phyloP scores from a whole-genome alignment of 2,113 vertebrate genomes.

The Aspidoscelis tigris region DNA sequence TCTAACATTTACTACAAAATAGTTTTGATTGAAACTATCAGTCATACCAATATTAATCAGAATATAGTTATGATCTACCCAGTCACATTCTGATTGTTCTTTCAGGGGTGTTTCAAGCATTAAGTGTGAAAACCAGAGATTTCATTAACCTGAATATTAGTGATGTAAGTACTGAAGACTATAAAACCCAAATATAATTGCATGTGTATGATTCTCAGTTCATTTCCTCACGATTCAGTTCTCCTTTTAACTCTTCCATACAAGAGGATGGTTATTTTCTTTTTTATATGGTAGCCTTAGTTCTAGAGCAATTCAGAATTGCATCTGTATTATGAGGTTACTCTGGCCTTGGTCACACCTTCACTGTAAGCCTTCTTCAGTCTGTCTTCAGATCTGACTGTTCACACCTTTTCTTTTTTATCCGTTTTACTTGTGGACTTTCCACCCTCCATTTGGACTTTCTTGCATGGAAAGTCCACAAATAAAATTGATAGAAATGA shows the following conservation, averaged over 20 bases:
- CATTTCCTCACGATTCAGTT: conserved; percentile 25
- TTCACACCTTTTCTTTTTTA: no score
- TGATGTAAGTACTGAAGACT: conserved; percentile 67
- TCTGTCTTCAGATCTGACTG: no score
- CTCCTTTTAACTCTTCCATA: background rate
- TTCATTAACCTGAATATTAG: conserved; percentile 75
- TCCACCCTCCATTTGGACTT: no score
- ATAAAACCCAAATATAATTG: background rate
- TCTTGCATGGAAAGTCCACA: no score
- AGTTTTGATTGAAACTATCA: background rate
- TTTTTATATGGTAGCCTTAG: no score
- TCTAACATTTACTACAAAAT: background rate
- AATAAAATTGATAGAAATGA: no score
- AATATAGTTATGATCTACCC: background rate
- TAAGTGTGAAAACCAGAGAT: conserved; percentile 63
- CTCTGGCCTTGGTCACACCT: no score
- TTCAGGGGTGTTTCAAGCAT: conserved; percentile 76
- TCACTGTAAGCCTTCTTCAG: no score
- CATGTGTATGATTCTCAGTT: background rate
- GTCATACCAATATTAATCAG: background rate
- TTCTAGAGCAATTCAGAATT: no score
- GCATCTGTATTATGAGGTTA: no score
- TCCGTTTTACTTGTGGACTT: no score
- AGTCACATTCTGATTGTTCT: conserved; percentile 45
- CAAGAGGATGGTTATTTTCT: no score